Conservation (phyloP, 2,113 vertebrate genomes). For the Oenanthe oenanthe region DNA sequence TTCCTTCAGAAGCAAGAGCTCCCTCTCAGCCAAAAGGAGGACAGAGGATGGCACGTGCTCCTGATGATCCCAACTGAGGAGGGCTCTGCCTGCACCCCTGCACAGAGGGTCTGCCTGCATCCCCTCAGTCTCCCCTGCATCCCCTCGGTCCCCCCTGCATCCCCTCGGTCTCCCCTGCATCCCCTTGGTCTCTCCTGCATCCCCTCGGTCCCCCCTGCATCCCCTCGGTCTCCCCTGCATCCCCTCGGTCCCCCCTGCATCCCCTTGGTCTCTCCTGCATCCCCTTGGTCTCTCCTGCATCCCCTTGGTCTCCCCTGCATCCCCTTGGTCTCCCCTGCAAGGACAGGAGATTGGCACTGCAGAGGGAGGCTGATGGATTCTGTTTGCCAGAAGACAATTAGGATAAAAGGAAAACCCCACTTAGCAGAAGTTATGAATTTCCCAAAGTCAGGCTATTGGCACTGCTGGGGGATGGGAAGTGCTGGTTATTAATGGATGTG, state of each 20-base stretch:
- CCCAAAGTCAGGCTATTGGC: background rate
- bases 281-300: background rate
- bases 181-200: background rate
- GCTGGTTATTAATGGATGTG: background rate
- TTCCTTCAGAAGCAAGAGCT: slow-evolving; percentile 11
- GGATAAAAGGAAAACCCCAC: background rate
- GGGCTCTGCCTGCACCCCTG: background rate
- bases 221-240: background rate
- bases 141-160: background rate
- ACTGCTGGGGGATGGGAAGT: background rate
- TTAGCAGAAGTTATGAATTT: background rate
- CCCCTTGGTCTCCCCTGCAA: background rate
- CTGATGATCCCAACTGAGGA: background rate
- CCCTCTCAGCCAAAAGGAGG: background rate
- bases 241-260: background rate
- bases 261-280: background rate
- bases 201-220: background rate
- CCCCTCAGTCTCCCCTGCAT: background rate
- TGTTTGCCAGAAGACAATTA: background rate
- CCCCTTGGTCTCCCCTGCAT: background rate
- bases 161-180: background rate
- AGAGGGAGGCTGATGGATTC: background rate
- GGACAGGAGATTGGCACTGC: rapidly evolving
- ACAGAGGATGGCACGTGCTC: background rate
- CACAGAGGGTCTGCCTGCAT: background rate